Evolutionary conservation across 2,888 invertebrate genomes (phyloP), one percentile per base, ranked within the genome.

Genomic region (Lumbricus terrestris): DNA sequence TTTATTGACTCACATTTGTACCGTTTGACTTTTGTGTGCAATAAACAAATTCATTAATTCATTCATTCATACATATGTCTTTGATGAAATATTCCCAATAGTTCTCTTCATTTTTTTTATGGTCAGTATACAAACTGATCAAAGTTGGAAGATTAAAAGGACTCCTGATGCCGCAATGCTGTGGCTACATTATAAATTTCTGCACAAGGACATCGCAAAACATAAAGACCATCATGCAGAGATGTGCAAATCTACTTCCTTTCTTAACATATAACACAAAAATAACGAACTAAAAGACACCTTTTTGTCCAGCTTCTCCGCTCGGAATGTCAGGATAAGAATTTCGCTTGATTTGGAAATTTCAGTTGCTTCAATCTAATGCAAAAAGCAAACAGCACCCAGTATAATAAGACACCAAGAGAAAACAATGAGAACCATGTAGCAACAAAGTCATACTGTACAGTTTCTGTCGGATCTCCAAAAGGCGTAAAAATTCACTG

Each of bases 251-350:
- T 69, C n/a, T 69, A 29, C 47, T 69, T 29, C 69, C 29, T 69
- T 69, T 69, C n/a, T 69, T 8, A n/a, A 69, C 69, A 69, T 69
- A n/a, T 69, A n/a, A 69, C n/a, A 11, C 8, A 69, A n/a, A 69
- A n/a, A 8, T 11, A n/a, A 0, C 11, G n/a, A 69, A n/a, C 11
- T 69, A 6, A 69, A 29, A 69, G n/a, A n/a, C 34, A 94, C 94
- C 93, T 94, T 95, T 89, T 95, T 94, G 88, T 95, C 95, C 88
- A 95, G 93, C 47, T 94, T 93, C 83, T 93, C 93, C 34, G 94
- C 95, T 91, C 91, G 92, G 89, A 94, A 94, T n/a, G 93, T 92
- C 91, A 94, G 91, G 40, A 92, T 90, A 20, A 93, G 93, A 29
- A 93, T 89, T 90, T 94, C 94, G 83, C 93, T 93, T 29, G 91